These are phyloP conservation scores for Phymatocera aterrima DNA, from an alignment of 2,888 invertebrate species.

Conservation along the genomic window DNA sequence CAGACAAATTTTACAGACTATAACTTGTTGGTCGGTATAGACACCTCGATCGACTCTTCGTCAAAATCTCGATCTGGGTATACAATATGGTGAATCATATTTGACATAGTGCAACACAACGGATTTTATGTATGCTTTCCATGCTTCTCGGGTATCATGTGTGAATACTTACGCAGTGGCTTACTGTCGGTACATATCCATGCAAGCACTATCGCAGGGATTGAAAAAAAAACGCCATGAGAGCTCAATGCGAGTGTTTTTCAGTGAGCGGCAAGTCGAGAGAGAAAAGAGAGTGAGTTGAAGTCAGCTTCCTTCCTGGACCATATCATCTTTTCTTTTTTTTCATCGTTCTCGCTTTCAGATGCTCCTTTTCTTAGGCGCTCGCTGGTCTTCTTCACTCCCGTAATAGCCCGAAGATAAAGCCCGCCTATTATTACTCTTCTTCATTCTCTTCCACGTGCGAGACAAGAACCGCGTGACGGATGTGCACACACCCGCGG, in stretches of 20 bases:
- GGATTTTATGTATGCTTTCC: not conserved
- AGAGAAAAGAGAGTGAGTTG: not conserved
- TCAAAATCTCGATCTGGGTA: too few species aligned
- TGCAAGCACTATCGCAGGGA: not conserved
- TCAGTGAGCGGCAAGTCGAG: not conserved
- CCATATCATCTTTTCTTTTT: not conserved
- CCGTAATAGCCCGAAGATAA: constrained; percentile 24
- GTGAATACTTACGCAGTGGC: not conserved
- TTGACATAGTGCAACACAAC: not conserved
- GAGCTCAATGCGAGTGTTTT: not conserved
- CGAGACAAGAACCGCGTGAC: constrained; percentile 2
- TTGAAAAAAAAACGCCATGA: not conserved
- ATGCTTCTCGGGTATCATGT: not conserved
- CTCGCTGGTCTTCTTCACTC: constrained; percentile 10
- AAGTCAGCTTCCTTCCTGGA: constrained; percentile 21
- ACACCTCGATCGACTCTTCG: too few species aligned
- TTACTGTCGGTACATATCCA: not conserved
- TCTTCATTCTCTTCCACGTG: constrained; percentile 40
- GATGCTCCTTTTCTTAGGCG: not conserved
- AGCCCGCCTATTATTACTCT: constrained; percentile 40
- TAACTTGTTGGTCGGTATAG: too few species aligned
- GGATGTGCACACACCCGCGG: not conserved
- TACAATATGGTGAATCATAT: too few species aligned
- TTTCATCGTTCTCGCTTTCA: not conserved
- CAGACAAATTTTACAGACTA: not conserved